A percentile compares a stretch with the other conserved stretches of the same genome.
Conservation (phyloP, 2,113 vertebrate species). For the Austrofundulus limnaeus region DNA sequence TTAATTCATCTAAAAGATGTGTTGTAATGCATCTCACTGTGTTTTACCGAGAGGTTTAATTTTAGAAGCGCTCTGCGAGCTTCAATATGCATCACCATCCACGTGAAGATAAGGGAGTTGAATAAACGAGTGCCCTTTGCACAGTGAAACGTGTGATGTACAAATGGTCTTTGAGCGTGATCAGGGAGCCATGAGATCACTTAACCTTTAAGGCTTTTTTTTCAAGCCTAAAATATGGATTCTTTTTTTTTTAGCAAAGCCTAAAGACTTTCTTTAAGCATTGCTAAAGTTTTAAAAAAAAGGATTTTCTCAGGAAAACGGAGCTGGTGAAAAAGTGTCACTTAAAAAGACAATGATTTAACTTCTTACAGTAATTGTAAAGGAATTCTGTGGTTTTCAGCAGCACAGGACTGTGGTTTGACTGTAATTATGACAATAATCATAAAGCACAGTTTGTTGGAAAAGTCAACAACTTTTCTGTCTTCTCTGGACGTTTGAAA, state of each 20-base stretch:
- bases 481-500: slow-evolving; percentile 5
- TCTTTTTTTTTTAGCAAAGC: too few species aligned
- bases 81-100: neutral
- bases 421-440: slow-evolving; percentile 1
- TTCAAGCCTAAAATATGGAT: slow-evolving; percentile 35
- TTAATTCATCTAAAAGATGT: neutral
- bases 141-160: slow-evolving; percentile 20
- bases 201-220: slow-evolving; percentile 56
- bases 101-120: slow-evolving; percentile 9
- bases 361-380: neutral
- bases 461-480: neutral
- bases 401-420: slow-evolving; percentile 1
- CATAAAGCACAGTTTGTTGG: neutral
- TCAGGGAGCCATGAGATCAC: slow-evolving; percentile 40
- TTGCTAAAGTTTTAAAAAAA: too few species aligned
- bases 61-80: neutral
- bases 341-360: neutral
- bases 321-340: neutral
- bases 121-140: slow-evolving; percentile 14
- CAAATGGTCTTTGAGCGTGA: slow-evolving; percentile 37
- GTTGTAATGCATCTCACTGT: slow-evolving; percentile 1
- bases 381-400: slow-evolving; percentile 1
- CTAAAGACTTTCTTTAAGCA: slow-evolving; percentile 38
- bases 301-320: too few species aligned
- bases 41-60: neutral